Conservation (phyloP, 2,797 vertebrate species). For the Mareca strepera region DNA sequence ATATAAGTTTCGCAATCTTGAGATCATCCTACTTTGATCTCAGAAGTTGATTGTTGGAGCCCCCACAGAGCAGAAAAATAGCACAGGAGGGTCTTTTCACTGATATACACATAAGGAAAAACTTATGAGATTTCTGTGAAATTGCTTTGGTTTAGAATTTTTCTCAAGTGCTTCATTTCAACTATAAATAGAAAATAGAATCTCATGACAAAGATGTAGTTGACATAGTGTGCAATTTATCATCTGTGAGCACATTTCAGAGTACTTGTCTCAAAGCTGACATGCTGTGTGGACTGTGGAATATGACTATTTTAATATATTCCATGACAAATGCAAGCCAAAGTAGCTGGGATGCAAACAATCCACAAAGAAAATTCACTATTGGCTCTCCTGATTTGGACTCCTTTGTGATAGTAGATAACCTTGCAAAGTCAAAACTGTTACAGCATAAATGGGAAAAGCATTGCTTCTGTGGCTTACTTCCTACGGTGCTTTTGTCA, state of each 20-base stretch:
- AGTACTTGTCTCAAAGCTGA: slow-evolving; percentile 58
- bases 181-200: slow-evolving; percentile 71
- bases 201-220: slow-evolving; percentile 65
- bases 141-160: slow-evolving; percentile 67
- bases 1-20: slow-evolving; percentile 27
- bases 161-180: slow-evolving; percentile 73
- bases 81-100: slow-evolving; percentile 64
- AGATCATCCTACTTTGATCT: slow-evolving; percentile 74
- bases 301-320: slow-evolving; percentile 37
- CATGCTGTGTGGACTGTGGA: slow-evolving; percentile 55
- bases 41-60: slow-evolving; percentile 59
- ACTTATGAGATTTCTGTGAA: slow-evolving; percentile 69
- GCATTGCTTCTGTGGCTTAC: slow-evolving; percentile 11
- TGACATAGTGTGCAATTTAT: slow-evolving; percentile 71
- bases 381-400: slow-evolving; percentile 25
- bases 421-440: slow-evolving; percentile 23
- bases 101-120: slow-evolving; percentile 62
- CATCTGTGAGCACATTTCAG: slow-evolving; percentile 63
- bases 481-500: slow-evolving; percentile 40
- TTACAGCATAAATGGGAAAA: slow-evolving; percentile 19
- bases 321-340: slow-evolving; percentile 52
- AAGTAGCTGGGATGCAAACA: slow-evolving; percentile 41
- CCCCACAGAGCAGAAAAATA: slow-evolving; percentile 60
- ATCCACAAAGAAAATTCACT: slow-evolving; percentile 45
- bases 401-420: slow-evolving; percentile 14